Base-by-base conservation (phyloP, 2,888 invertebrate genomes). In the Cheilosia scutellata region DNA sequence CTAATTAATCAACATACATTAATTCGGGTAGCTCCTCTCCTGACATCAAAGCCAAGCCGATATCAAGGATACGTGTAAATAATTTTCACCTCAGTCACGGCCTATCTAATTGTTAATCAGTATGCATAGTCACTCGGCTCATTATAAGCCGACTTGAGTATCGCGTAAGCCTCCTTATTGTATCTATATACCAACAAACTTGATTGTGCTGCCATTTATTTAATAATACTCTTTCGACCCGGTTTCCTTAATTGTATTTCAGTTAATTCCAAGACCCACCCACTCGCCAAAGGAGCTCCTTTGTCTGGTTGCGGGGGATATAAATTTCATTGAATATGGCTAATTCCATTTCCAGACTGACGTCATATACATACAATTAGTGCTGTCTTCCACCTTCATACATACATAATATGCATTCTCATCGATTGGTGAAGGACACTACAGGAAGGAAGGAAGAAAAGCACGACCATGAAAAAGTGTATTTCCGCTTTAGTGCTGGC, bases 101-200 rank as follows among this genome's bases (percentile, higher is more conserved):
- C 16, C 58, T 65, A 31, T 2, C 58, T 82, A 82, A 82, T 82
- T 82, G 77, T 25, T 49, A 77, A 77, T 77, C 70, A 71, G 60
- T 65, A 71, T 72, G 53, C 47, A 44, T 44, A 27, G 40, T 60
- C 65, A 37, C 62, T 71, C 47, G 31, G 16, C 40, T 65, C 44
- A 2, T 31, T 13, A 33, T 13, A 44, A 66, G 58, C 29, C 44
- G 58, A 63, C 47, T 65, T 76, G 55, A 55, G 70, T 82, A 70
- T 82, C 37, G 29, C 13, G 37, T 70, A 42, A 33, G 58, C 60
- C 25, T 60, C 51, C 6, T 33, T 68, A 60, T 68, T 31, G 42
- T 9, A 13, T 11, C 37, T 20, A 0, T 20, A 0, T 31, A 20
- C 47, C 20, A 58, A 58, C 57, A 25, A 11, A 20, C 40, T 31